A percentile compares a stretch with the other conserved stretches of the same genome.
phyloP scores from a whole-genome alignment of 1,140 invertebrate genomes.

The Oscheius sp. region DNA sequence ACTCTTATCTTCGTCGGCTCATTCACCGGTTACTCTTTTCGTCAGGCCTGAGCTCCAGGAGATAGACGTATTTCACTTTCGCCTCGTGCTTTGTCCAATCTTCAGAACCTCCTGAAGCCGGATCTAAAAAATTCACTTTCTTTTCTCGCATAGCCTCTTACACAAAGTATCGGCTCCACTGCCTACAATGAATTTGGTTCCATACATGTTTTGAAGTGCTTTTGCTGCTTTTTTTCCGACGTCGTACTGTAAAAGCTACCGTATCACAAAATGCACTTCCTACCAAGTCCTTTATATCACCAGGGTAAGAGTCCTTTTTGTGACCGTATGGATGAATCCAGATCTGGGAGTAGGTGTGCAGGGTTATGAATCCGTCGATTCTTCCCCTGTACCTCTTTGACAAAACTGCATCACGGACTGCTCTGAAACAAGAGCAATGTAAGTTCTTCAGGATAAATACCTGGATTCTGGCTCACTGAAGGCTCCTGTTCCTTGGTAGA shows the following conservation, averaged over 20 bases:
- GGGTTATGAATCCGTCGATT: conserved; percentile 57
- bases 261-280: neutral
- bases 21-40: conserved; percentile 59
- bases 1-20: too few species aligned
- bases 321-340: conserved; percentile 61
- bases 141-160: conserved; percentile 31
- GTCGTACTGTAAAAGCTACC: conserved; percentile 49
- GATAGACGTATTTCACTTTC: conserved; percentile 56
- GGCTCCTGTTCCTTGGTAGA: conserved; percentile 54
- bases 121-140: conserved; percentile 53
- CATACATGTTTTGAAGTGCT: conserved; percentile 54
- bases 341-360: conserved; percentile 61
- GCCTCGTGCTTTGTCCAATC: conserved; percentile 59
- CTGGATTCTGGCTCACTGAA: conserved; percentile 60
- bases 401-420: conserved; percentile 53
- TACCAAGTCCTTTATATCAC: conserved; percentile 59
- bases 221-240: conserved; percentile 56
- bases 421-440: conserved; percentile 27
- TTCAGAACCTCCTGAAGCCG: conserved; percentile 60
- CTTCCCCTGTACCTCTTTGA: conserved; percentile 53
- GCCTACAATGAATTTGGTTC: conserved; percentile 59
- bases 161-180: conserved; percentile 56
- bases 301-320: conserved; percentile 57
- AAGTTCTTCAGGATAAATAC: conserved; percentile 14
- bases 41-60: conserved; percentile 58